phyloP scores from a whole-genome alignment of 2,797 vertebrate genomes.

The Holocentrus rufus region DNA sequence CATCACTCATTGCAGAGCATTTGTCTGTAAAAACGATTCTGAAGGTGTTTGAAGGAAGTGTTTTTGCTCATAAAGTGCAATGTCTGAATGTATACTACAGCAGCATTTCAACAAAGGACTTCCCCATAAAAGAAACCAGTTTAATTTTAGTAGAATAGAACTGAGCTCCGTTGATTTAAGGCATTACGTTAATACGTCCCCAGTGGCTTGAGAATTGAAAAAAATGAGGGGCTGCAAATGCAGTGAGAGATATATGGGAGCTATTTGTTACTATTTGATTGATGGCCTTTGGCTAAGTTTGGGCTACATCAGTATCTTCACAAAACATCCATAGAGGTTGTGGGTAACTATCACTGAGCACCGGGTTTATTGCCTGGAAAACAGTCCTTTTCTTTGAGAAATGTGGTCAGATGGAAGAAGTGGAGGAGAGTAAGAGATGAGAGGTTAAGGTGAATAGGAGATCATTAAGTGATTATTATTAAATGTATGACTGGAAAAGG shows the following conservation, averaged over 20 bases:
- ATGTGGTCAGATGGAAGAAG: background rate
- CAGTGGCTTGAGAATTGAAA: slow-evolving; percentile 38
- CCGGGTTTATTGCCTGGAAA: slow-evolving; percentile 15
- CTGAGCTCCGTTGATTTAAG: slow-evolving; percentile 46
- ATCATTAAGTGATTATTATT: background rate
- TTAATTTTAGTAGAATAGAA: slow-evolving; percentile 37
- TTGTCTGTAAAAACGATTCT: slow-evolving; percentile 37
- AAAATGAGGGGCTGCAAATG: slow-evolving; percentile 39
- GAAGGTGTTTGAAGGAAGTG: slow-evolving; percentile 14
- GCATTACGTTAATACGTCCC: background rate
- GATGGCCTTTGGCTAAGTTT: slow-evolving; percentile 32
- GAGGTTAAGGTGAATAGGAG: slow-evolving; percentile 5
- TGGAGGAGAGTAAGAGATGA: slow-evolving; percentile 1
- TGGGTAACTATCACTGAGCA: background rate
- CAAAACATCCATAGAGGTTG: slow-evolving; percentile 14
- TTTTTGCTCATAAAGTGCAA: slow-evolving; percentile 47
- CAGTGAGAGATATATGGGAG: slow-evolving; percentile 30
- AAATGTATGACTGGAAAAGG: background rate
- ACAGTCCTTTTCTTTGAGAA: no score
- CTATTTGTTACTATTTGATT: slow-evolving; percentile 42
- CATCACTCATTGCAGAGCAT: background rate
- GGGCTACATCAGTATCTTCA: slow-evolving; percentile 9
- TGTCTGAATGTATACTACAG: slow-evolving; percentile 23
- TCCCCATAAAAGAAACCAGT: background rate
- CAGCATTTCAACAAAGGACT: slow-evolving; percentile 20